phyloP scores from a whole-genome alignment of 2,888 invertebrate genomes.

The Acanthosepion esculentum region DNA sequence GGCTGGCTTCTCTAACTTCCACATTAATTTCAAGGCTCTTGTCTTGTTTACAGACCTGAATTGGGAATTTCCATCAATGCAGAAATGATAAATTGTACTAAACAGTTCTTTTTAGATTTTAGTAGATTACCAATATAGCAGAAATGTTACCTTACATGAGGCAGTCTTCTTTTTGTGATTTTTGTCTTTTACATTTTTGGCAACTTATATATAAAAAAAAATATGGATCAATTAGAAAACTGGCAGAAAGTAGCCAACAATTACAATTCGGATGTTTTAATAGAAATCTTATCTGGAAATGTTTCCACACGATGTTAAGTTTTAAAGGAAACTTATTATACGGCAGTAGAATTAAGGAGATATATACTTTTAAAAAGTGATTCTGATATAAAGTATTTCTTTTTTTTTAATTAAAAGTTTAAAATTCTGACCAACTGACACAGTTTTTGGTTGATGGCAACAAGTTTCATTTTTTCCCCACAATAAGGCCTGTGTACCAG shows the following conservation, averaged over 20 bases:
- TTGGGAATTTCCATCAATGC: not conserved
- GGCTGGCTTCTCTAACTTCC: not conserved
- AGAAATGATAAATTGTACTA: not conserved
- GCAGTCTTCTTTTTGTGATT: too few relatives aligned
- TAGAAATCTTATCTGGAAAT: too few relatives aligned
- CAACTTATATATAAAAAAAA: too few relatives aligned
- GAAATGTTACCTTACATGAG: not conserved
- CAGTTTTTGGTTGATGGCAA: constrained; percentile 6
- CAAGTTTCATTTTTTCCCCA: not conserved
- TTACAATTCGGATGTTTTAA: not conserved
- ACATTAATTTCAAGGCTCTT: constrained; percentile 18
- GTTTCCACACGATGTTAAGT: too few relatives aligned
- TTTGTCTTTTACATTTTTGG: not conserved
- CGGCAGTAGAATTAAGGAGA: too few relatives aligned
- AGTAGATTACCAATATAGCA: not conserved
- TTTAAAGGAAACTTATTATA: too few relatives aligned
- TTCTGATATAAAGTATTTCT: too few relatives aligned
- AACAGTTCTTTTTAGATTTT: not conserved
- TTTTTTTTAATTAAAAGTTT: not conserved
- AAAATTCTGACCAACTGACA: too few relatives aligned
- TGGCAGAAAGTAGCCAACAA: not conserved
- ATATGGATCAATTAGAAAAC: not conserved
- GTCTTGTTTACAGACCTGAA: not conserved
- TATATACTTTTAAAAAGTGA: too few relatives aligned
- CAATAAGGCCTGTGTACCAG: not conserved